These are phyloP conservation scores for Orchesella flavescens DNA, from an alignment of 2,888 invertebrate species.

Conservation along the genomic window DNA sequence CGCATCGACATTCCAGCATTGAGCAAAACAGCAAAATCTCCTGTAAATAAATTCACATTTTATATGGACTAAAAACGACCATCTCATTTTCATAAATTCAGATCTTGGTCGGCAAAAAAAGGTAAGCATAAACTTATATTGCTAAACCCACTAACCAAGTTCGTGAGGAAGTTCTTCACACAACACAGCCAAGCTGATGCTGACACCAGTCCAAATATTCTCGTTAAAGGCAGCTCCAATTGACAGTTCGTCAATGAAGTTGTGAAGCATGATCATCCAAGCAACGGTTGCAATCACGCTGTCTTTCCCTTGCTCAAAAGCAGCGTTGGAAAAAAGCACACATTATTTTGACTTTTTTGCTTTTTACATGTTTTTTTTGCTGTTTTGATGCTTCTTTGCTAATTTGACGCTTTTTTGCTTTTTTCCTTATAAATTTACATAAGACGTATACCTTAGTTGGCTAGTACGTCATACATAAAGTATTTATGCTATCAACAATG, in stretches of 20 bases:
- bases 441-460: too few relatives aligned
- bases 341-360: too few relatives aligned
- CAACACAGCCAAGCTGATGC: slow-evolving; percentile 78
- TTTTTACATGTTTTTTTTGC: too few relatives aligned
- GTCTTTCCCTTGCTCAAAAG: slow-evolving; percentile 73
- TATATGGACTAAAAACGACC: slow-evolving; percentile 13
- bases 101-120: too few relatives aligned
- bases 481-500: too few relatives aligned
- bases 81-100: background rate
- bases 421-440: too few relatives aligned
- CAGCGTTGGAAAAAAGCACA: too few relatives aligned
- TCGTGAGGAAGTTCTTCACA: slow-evolving; percentile 81
- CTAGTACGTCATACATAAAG: too few relatives aligned
- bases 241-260: slow-evolving; percentile 79
- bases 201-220: slow-evolving; percentile 76
- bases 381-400: too few relatives aligned
- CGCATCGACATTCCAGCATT: slow-evolving; percentile 78
- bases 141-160: slow-evolving; percentile 77
- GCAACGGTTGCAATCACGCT: slow-evolving; percentile 77
- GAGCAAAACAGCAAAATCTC: slow-evolving; percentile 80
- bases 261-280: slow-evolving; percentile 80
- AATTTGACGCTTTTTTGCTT: too few relatives aligned
- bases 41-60: slow-evolving; percentile 74
- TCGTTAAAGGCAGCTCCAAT: slow-evolving; percentile 79
- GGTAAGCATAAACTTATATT: too few relatives aligned